These are phyloP conservation scores for Itoplectis maculator DNA, from an alignment of 2,888 invertebrate genomes.

Conservation along the genomic window DNA sequence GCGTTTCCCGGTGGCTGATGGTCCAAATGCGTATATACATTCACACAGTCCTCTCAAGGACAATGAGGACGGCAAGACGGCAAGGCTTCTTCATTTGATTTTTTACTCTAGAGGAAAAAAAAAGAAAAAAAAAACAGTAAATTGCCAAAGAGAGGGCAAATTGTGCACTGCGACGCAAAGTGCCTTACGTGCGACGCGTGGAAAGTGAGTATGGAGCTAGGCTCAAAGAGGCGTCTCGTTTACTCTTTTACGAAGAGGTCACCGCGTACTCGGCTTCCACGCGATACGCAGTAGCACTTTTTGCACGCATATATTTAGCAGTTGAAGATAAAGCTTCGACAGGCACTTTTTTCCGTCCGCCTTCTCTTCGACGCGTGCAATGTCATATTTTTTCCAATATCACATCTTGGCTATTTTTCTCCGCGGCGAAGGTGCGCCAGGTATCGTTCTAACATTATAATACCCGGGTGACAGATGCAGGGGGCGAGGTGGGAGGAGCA, in stretches of 20 bases:
- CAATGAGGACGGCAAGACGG: not conserved
- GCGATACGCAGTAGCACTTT: not conserved
- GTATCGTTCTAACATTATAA: conserved; percentile 1
- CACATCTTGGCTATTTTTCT: not conserved
- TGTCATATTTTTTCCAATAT: not conserved
- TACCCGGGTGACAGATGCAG: conserved; percentile 12
- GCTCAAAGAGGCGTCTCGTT: conserved; percentile 13
- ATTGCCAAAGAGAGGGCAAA: conserved; percentile 2
- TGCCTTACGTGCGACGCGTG: not conserved
- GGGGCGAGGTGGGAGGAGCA: too few relatives aligned
- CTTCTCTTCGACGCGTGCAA: not conserved
- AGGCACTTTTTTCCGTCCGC: not conserved
- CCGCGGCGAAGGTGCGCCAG: not conserved
- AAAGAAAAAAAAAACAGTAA: not conserved
- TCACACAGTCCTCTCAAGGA: not conserved
- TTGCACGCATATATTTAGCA: not conserved
- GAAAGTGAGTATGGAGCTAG: conserved; percentile 4
- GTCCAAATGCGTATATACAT: not conserved
- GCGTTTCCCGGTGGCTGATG: not conserved
- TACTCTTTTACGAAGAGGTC: conserved; percentile 4
- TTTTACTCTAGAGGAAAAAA: not conserved
- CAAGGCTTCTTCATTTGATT: conserved; percentile 11
- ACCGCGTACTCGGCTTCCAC: not conserved
- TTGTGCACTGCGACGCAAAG: not conserved
- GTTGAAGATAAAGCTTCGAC: not conserved